phyloP scores from a whole-genome alignment of 1,140 invertebrate species.

The Pseudobourletiella spinata region DNA sequence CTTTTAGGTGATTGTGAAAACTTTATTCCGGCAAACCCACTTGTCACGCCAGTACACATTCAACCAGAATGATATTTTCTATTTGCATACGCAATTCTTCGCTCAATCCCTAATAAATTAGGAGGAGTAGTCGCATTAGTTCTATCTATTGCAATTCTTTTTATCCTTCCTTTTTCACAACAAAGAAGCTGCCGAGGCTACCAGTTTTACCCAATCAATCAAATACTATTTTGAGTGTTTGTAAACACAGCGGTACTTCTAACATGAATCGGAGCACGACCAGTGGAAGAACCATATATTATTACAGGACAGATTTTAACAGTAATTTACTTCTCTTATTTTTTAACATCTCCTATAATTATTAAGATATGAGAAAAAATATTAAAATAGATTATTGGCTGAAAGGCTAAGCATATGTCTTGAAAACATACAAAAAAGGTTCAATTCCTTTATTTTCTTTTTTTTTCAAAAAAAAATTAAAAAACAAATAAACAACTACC shows the following conservation, averaged over 20 bases:
- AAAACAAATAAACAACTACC: constrained; percentile 26
- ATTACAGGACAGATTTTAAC: constrained; percentile 51
- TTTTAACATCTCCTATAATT: constrained; percentile 45
- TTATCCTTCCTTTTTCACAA: constrained; percentile 47
- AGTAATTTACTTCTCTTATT: constrained; percentile 50
- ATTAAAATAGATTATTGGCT: constrained; percentile 45
- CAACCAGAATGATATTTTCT: constrained; percentile 68
- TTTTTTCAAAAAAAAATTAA: constrained; percentile 2
- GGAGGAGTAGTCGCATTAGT: constrained; percentile 57
- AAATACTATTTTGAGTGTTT: constrained; percentile 52
- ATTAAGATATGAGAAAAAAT: constrained; percentile 47
- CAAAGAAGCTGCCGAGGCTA: constrained; percentile 47
- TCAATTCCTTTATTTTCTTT: constrained; percentile 36
- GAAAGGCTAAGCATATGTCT: constrained; percentile 50
- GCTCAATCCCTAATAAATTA: constrained; percentile 63
- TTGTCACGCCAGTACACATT: constrained; percentile 60
- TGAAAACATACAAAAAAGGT: constrained; percentile 54
- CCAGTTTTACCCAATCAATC: constrained; percentile 49
- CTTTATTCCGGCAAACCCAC: constrained; percentile 56
- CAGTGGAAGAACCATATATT: constrained; percentile 53
- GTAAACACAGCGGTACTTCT: constrained; percentile 48
- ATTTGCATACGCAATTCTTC: constrained; percentile 64
- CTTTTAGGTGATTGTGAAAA: constrained; percentile 57
- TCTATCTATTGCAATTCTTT: constrained; percentile 53
- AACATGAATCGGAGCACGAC: constrained; percentile 56